Conservation (phyloP, 2,888 invertebrate species). For the Notodonta ziczac region DNA sequence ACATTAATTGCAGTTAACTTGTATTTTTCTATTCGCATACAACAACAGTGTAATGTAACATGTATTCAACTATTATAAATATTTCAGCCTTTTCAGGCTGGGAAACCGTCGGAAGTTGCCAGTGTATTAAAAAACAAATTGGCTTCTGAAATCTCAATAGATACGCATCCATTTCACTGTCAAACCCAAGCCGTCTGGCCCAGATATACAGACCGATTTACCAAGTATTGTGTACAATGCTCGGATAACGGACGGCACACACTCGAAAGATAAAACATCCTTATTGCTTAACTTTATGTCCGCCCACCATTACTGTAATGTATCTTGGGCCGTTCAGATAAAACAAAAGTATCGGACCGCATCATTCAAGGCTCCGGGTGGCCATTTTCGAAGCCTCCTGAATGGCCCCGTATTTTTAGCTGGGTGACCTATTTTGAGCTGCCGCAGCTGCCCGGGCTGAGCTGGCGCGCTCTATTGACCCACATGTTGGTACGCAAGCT, state of each 20-base stretch:
- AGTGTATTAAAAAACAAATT: conserved; percentile 1
- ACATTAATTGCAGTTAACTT: no score
- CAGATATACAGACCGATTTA: conserved; percentile 1
- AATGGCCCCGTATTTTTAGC: conserved; percentile 66
- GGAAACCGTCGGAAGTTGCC: no score
- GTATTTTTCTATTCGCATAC: no score
- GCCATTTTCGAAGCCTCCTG: conserved; percentile 33
- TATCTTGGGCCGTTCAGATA: conserved; percentile 38
- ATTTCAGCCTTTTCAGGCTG: no score
- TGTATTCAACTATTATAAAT: no score
- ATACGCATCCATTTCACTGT: conserved; percentile 3
- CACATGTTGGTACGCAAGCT: conserved; percentile 69
- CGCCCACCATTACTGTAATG: conserved; percentile 39
- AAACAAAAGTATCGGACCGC: conserved; percentile 26
- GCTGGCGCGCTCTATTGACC: conserved; percentile 74
- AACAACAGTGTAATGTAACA: no score
- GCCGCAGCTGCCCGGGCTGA: conserved; percentile 68
- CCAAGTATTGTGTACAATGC: conserved; percentile 5
- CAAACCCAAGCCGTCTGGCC: background rate
- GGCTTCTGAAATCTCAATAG: conserved; percentile 1
- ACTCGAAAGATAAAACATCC: conserved; percentile 44
- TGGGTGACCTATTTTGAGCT: conserved; percentile 72
- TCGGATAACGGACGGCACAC: conserved; percentile 14
- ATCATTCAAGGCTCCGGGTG: conserved; percentile 24
- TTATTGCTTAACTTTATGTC: conserved; percentile 48